A percentile compares a stretch with the other conserved stretches of the same genome.
Conservation (phyloP, 2,888 invertebrate species). For the Eumacrocentrus americanus region DNA sequence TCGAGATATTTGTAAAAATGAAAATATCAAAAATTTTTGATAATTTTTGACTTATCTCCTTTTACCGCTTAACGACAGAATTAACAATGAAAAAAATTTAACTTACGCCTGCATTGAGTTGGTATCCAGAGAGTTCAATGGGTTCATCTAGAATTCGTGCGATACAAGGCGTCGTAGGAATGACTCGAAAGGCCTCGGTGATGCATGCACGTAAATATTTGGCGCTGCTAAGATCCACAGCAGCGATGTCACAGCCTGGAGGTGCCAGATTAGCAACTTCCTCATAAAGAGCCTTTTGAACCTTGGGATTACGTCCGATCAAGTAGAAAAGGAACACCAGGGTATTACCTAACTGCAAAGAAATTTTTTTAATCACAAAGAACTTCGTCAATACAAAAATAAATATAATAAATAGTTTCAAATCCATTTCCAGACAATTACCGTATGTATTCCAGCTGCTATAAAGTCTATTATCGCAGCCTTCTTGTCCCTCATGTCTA, state of each 20-base stretch:
- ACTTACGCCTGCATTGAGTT: slow-evolving; percentile 74
- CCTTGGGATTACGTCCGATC: slow-evolving; percentile 72
- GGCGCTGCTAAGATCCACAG: slow-evolving; percentile 70
- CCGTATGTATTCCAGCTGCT: slow-evolving; percentile 86
- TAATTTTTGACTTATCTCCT: too few species aligned
- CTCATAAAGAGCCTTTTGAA: slow-evolving; percentile 71
- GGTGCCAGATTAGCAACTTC: slow-evolving; percentile 68
- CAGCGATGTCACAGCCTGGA: slow-evolving; percentile 65
- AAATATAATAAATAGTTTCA: too few species aligned
- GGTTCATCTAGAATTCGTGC: slow-evolving; percentile 79
- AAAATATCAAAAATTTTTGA: too few species aligned
- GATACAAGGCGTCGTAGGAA: slow-evolving; percentile 80
- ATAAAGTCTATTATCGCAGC: slow-evolving; percentile 86
- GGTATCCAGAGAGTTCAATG: slow-evolving; percentile 73
- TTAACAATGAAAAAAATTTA: not conserved
- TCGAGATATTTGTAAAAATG: too few species aligned
- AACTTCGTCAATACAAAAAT: too few species aligned
- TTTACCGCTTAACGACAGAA: not conserved
- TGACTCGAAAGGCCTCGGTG: slow-evolving; percentile 74
- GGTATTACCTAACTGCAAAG: slow-evolving; percentile 75
- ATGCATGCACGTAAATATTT: slow-evolving; percentile 81
- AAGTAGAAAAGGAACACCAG: slow-evolving; percentile 78
- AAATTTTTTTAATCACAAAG: not conserved
- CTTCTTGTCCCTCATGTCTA: slow-evolving; percentile 82
- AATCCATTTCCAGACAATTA: too few species aligned